These are phyloP conservation scores for Callipepla squamata DNA, from an alignment of 2,113 vertebrate species.

Conservation along the genomic window DNA sequence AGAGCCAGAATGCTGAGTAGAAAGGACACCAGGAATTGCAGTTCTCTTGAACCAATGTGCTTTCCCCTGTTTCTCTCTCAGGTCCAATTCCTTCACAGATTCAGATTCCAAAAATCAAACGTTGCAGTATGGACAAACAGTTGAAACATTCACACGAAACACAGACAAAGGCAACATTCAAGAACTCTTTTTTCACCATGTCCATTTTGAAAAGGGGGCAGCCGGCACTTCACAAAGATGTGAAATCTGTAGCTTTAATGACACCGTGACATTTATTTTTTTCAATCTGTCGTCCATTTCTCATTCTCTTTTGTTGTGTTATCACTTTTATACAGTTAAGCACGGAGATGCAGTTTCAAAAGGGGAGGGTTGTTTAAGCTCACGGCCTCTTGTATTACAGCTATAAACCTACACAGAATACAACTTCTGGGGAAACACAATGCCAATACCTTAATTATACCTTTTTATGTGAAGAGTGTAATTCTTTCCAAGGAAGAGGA, in stretches of 20 bases:
- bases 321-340: neutral
- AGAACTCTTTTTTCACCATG: neutral
- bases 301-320: neutral
- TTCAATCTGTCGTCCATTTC: neutral
- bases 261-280: neutral
- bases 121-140: neutral
- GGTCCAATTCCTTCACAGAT: neutral
- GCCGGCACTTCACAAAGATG: neutral
- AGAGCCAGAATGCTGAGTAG: neutral
- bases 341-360: neutral
- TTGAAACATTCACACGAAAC: neutral
- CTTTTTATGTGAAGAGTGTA: fast-evolving
- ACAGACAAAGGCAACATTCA: fast-evolving
- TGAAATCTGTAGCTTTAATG: neutral
- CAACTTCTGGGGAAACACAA: neutral
- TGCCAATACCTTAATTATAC: fast-evolving
- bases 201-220: neutral
- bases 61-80: neutral
- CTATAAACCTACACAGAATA: neutral
- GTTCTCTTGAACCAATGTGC: fast-evolving
- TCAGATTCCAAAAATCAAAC: neutral
- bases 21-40: neutral
- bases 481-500: neutral
- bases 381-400: fast-evolving
- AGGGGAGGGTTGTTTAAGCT: neutral